Evolutionary conservation across 1,140 invertebrate species (phyloP).

Genomic region (Bradysia coprophila): DNA sequence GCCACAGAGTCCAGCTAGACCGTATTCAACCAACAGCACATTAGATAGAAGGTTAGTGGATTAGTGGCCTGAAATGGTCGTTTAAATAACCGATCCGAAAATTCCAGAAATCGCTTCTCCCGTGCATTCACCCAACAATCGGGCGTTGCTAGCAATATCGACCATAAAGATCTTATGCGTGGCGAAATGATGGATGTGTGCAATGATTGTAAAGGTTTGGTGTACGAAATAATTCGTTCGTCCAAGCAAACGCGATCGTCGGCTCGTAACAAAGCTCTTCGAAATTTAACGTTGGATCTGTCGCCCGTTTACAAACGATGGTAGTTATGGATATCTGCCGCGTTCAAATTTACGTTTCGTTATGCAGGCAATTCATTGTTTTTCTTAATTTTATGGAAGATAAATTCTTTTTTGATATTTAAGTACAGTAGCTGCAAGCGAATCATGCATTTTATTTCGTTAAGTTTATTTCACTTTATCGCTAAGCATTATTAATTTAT

Average conservation of each 20-base stretch:
- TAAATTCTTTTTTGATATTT: too few relatives aligned
- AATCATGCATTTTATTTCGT: too few relatives aligned
- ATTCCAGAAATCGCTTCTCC: constrained; percentile 23
- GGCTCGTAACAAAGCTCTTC: constrained; percentile 56
- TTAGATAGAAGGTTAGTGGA: constrained; percentile 31
- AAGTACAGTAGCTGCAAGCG: too few relatives aligned
- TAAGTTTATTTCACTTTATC: too few relatives aligned
- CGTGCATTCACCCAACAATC: constrained; percentile 26
- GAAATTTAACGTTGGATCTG: constrained; percentile 60
- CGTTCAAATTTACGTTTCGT: too few relatives aligned
- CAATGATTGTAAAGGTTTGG: constrained; percentile 86
- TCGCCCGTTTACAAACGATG: constrained; percentile 50
- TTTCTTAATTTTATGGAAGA: too few relatives aligned
- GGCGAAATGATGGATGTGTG: constrained; percentile 77
- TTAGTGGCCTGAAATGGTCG: too few relatives aligned
- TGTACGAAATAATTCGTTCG: constrained; percentile 79
- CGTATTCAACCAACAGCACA: constrained; percentile 25
- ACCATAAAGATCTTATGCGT: constrained; percentile 38
- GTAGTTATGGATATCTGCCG: too few relatives aligned
- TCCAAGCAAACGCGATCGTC: constrained; percentile 58
- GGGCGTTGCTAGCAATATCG: constrained; percentile 21
- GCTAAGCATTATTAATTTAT: too few relatives aligned
- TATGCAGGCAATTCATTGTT: too few relatives aligned
- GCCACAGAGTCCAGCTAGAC: constrained; percentile 20
- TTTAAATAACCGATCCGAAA: background rate